These are phyloP conservation scores for Ylistrum balloti DNA, from an alignment of 1,140 invertebrate species.

Conservation along the genomic window DNA sequence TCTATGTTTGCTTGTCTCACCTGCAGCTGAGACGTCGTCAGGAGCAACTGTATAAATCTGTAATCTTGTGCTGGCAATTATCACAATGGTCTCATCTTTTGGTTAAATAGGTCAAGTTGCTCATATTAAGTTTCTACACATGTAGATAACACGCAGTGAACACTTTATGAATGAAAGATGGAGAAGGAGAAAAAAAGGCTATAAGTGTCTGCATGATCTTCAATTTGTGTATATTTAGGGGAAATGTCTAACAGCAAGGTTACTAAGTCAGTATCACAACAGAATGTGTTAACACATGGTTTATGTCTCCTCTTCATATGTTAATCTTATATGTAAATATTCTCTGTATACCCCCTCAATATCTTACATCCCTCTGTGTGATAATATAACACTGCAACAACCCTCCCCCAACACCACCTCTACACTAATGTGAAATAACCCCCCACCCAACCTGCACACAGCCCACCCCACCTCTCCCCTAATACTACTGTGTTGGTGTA, in stretches of 20 bases:
- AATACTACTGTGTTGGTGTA: no score
- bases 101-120: neutral
- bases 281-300: neutral
- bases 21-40: no score
- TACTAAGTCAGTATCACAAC: neutral
- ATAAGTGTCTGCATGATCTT: neutral
- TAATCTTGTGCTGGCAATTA: no score
- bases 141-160: neutral
- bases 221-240: neutral
- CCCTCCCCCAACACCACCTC: no score
- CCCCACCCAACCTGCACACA: no score
- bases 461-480: no score
- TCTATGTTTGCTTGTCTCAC: no score
- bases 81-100: neutral
- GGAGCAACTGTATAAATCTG: no score
- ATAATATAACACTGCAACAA: no score
- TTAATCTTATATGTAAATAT: neutral
- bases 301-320: neutral
- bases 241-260: neutral
- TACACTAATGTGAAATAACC: no score
- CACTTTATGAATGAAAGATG: constrained; percentile 3
- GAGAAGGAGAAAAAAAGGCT: neutral
- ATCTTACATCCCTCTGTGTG: neutral
- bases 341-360: neutral
- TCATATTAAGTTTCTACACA: neutral